Percentiles rank a stretch among this genome's conserved stretches.
These are phyloP conservation scores for Tetramorium bicarinatum DNA, from an alignment of 2,888 invertebrate species.

Conservation along the genomic window DNA sequence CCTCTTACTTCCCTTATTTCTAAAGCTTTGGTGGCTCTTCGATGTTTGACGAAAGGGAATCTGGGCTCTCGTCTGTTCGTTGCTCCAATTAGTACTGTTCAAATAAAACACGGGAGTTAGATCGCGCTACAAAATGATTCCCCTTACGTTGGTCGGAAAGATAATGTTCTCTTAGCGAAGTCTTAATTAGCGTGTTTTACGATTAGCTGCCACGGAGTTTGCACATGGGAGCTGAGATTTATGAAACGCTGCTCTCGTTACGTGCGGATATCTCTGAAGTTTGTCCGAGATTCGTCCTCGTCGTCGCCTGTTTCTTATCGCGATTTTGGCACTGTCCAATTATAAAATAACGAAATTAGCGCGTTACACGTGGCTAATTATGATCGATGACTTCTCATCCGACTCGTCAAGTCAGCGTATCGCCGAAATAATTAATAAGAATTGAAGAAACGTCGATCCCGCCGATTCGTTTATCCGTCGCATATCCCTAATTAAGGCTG, in stretches of 20 bases:
- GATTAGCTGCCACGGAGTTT: slow-evolving; percentile 12
- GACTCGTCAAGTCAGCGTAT: slow-evolving; percentile 1
- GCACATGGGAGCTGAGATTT: slow-evolving; percentile 1
- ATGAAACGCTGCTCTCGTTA: slow-evolving; percentile 18
- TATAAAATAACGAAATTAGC: slow-evolving; percentile 28
- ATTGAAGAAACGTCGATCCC: slow-evolving; percentile 2
- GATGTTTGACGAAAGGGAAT: slow-evolving; percentile 20
- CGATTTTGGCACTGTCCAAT: slow-evolving; percentile 10
- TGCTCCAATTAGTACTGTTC: slow-evolving; percentile 36
- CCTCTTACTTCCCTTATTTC: slow-evolving; percentile 31
- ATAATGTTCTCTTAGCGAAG: slow-evolving; percentile 22
- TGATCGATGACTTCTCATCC: slow-evolving; percentile 18
- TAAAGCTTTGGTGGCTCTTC: slow-evolving; percentile 21
- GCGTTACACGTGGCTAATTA: slow-evolving; percentile 27
- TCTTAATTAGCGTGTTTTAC: slow-evolving; percentile 45
- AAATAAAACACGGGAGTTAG: slow-evolving; percentile 40
- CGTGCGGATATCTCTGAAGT: slow-evolving; percentile 1
- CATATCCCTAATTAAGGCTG: slow-evolving; percentile 60
- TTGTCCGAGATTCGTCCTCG: background rate
- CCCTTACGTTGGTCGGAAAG: background rate
- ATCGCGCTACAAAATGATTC: slow-evolving; percentile 15
- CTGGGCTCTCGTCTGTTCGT: background rate
- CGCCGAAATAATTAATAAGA: slow-evolving; percentile 21
- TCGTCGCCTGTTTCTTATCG: background rate
- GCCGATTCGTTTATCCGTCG: background rate